Percentiles rank a stretch among this genome's conserved stretches.
phyloP scores from a whole-genome alignment of 2,888 invertebrate genomes.

The Ormyrus labotus region DNA sequence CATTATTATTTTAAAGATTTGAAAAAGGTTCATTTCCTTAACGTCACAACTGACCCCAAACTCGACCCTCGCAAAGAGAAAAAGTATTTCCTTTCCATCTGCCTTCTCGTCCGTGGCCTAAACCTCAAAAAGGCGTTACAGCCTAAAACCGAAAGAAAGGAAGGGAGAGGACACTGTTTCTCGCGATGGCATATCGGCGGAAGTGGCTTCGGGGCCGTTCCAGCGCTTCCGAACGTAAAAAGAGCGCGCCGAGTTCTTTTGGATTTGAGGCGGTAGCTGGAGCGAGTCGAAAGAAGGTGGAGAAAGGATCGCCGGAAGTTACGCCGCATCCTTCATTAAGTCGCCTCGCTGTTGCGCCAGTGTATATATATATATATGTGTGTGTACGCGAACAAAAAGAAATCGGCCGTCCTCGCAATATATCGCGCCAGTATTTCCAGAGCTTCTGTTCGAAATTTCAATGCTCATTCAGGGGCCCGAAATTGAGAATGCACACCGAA shows the following conservation, averaged over 20 bases:
- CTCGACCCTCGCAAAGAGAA: background rate
- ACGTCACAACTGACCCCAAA: background rate
- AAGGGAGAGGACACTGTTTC: background rate
- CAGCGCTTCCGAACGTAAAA: conserved; percentile 13
- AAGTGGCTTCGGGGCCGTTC: conserved; percentile 34
- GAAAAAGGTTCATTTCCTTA: background rate
- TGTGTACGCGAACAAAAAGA: background rate
- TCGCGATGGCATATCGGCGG: background rate
- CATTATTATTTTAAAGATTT: too few relatives aligned
- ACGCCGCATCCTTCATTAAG: conserved; percentile 44
- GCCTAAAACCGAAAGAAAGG: background rate
- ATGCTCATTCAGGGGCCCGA: conserved; percentile 18
- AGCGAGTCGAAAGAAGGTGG: background rate
- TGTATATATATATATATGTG: background rate
- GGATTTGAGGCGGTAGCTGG: conserved; percentile 19
- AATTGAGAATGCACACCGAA: conserved; percentile 18
- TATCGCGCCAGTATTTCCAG: background rate
- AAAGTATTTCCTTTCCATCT: conserved; percentile 24
- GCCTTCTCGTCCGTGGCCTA: background rate
- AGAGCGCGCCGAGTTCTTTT: conserved; percentile 11
- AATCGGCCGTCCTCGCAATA: background rate
- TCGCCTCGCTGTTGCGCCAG: background rate
- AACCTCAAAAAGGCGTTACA: background rate
- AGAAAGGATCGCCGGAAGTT: conserved; percentile 34
- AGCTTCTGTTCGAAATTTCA: background rate